Conservation (phyloP, 2,888 invertebrate species). For the Arctia plantaginis region DNA sequence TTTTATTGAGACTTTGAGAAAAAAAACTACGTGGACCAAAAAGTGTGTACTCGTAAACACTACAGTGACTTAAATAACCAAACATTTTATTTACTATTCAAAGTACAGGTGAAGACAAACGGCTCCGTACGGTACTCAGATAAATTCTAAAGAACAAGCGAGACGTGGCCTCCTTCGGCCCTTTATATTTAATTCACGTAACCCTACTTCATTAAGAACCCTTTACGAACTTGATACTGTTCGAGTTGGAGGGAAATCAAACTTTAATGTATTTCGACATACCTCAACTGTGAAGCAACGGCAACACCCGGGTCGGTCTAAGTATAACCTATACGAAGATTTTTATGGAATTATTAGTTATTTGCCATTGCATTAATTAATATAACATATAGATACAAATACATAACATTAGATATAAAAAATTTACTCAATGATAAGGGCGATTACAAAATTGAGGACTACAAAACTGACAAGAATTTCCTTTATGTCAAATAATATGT, state of each 20-base stretch:
- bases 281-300: slow-evolving; percentile 26
- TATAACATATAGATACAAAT: too few relatives aligned
- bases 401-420: too few relatives aligned
- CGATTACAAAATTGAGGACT: too few relatives aligned
- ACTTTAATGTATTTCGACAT: slow-evolving; percentile 42
- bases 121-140: not conserved
- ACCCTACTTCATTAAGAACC: slow-evolving; percentile 45
- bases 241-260: slow-evolving; percentile 40
- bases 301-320: not conserved
- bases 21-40: not conserved
- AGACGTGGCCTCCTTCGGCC: slow-evolving; percentile 27
- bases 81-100: not conserved
- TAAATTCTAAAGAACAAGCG: slow-evolving; percentile 13
- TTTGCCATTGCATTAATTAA: not conserved
- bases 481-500: too few relatives aligned
- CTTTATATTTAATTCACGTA: slow-evolving; percentile 50
- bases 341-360: not conserved
- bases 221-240: slow-evolving; percentile 42
- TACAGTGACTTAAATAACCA: not conserved
- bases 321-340: not conserved
- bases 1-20: not conserved
- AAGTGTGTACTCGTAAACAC: not conserved
- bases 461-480: too few relatives aligned
- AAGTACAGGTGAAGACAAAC: not conserved
- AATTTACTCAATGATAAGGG: too few relatives aligned